Conservation (phyloP, 1,140 invertebrate genomes). For the Monochamus saltuarius region DNA sequence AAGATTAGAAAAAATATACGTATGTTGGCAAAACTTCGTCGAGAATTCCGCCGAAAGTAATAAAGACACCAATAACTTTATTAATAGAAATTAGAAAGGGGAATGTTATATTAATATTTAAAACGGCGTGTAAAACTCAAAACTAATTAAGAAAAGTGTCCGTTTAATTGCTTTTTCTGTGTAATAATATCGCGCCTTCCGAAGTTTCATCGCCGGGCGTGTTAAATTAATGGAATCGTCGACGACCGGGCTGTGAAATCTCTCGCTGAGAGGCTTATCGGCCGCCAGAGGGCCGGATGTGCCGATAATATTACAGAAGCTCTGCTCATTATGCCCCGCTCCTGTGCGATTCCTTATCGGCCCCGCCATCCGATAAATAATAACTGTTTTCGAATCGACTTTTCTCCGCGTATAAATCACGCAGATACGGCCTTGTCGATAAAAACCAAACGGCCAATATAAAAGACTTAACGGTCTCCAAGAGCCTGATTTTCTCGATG, state of each 20-base stretch:
- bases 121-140: slow-evolving; percentile 39
- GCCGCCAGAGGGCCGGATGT: slow-evolving; percentile 37
- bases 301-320: slow-evolving; percentile 24
- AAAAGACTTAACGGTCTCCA: slow-evolving; percentile 18
- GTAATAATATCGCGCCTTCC: slow-evolving; percentile 35
- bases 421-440: slow-evolving; percentile 14
- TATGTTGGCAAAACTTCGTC: too few relatives aligned
- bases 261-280: slow-evolving; percentile 41
- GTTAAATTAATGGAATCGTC: slow-evolving; percentile 45
- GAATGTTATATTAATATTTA: slow-evolving; percentile 42
- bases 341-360: slow-evolving; percentile 13
- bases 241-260: slow-evolving; percentile 39
- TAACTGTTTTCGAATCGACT: slow-evolving; percentile 15
- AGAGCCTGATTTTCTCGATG: slow-evolving; percentile 16
- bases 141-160: slow-evolving; percentile 47
- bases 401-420: slow-evolving; percentile 18
- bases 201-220: slow-evolving; percentile 32
- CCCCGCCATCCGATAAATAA: slow-evolving; percentile 18
- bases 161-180: slow-evolving; percentile 40
- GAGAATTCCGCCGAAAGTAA: too few relatives aligned
- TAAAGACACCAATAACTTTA: too few relatives aligned
- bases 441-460: slow-evolving; percentile 22
- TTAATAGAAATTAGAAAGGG: background rate
- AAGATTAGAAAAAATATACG: too few relatives aligned
- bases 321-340: slow-evolving; percentile 13